Base-by-base conservation (phyloP, 2,888 invertebrate species). In the Ormyrus rosae region DNA sequence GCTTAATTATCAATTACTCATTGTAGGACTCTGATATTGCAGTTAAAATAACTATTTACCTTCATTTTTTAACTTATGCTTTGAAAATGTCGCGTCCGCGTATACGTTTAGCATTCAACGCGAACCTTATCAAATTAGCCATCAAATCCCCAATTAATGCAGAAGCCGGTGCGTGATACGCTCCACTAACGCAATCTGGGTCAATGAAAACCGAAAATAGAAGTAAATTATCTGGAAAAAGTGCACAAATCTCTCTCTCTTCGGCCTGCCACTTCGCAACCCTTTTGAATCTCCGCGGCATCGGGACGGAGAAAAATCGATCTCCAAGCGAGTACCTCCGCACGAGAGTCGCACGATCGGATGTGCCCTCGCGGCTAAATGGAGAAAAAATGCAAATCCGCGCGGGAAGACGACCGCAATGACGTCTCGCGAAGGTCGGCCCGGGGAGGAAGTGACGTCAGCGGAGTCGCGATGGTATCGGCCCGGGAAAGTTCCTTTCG, bases 331-430 rank as follows among this genome's bases (percentile, higher is more conserved):
- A 19, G 2, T 19, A 19, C 19, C 19, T 19, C 19, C 19, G 19
- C 19, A 1, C 19, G 19, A 19, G 19, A 48, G 10, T 13, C 48
- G 19, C 19, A 19, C 19, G 19, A 19, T 19, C 6, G 6, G 55
- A 6, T 10, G 45, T 63, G 48, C 55, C 19, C 19, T 2, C 2
- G 1, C 19, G 55, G 55, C 19, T 13, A 10, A 69, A 76, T 48
- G n/a, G 60, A 51, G 45, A 55, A 76, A 76, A 69, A 63, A 69
- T 76, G 63, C 60, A 69, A 76, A 76, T 69, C 48, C 45, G 5
- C 9, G 60, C 50, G 19, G 19, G 6, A n/a, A 55, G 2, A n/a
- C 63, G 8, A 19, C 6, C 50, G 5, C 8, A 19, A 34, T 6
- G 34, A 53, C 19, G 58, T n/a, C 61, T 51, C 10, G 8, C 6